These are phyloP conservation scores for Mimumesa dahlbomi DNA, from an alignment of 2,888 invertebrate species.

Conservation along the genomic window DNA sequence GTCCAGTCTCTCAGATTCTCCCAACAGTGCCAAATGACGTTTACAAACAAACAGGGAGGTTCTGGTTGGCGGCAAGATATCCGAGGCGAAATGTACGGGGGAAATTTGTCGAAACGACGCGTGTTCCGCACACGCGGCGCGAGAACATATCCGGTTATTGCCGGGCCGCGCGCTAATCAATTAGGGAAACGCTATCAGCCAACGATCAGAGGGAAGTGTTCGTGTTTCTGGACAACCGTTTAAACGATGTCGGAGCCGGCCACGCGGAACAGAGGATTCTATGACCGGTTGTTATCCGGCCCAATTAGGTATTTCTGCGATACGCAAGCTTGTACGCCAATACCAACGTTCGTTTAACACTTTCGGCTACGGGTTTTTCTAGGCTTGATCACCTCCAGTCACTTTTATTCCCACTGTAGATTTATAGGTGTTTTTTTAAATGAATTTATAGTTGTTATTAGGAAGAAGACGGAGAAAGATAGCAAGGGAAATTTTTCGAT, in stretches of 20 bases:
- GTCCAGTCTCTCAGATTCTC: too few species aligned
- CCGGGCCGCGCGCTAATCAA: slow-evolving; percentile 52
- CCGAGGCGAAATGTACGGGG: slow-evolving; percentile 29
- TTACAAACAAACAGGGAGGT: too few species aligned
- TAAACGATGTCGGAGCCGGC: slow-evolving; percentile 21
- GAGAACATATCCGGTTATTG: slow-evolving; percentile 55
- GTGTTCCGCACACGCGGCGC: slow-evolving; percentile 42
- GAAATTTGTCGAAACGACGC: slow-evolving; percentile 42
- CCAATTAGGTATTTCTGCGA: slow-evolving; percentile 13
- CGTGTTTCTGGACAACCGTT: slow-evolving; percentile 38
- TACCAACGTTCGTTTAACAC: too few species aligned
- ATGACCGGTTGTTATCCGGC: slow-evolving; percentile 28
- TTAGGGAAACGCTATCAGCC: slow-evolving; percentile 51
- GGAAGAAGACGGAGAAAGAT: too few species aligned
- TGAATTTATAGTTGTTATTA: too few species aligned
- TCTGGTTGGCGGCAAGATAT: not conserved
- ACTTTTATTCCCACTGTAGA: too few species aligned
- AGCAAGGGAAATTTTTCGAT: too few species aligned
- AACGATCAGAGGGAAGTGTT: slow-evolving; percentile 37
- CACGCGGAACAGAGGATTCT: slow-evolving; percentile 14
- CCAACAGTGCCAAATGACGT: too few species aligned
- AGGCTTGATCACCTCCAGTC: too few species aligned
- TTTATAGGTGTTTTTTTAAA: too few species aligned
- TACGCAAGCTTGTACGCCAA: too few species aligned
- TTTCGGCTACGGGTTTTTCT: too few species aligned